A percentile compares a stretch with the other conserved stretches of the same genome.
These are phyloP conservation scores for Alviniconcha marisindica DNA, from an alignment of 1,140 invertebrate genomes.

Conservation along the genomic window DNA sequence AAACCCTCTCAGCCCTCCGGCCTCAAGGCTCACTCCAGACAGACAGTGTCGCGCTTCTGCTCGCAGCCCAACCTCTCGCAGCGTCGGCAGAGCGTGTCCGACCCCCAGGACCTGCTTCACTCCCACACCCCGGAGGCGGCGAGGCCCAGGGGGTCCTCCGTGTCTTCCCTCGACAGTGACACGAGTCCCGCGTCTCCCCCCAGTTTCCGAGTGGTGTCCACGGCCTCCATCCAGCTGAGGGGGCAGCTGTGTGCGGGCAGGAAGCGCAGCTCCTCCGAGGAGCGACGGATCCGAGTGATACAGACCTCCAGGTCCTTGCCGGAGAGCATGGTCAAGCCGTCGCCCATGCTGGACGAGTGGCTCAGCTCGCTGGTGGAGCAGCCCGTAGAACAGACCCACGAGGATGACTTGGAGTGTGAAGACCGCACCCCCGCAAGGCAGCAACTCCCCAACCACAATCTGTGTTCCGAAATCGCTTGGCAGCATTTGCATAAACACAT, in stretches of 20 bases:
- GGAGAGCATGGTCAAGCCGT: background rate
- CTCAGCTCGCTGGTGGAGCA: slow-evolving; percentile 42
- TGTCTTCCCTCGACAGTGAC: background rate
- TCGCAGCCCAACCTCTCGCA: background rate
- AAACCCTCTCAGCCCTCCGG: background rate
- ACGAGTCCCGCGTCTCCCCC: background rate
- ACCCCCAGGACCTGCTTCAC: background rate
- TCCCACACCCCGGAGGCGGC: background rate
- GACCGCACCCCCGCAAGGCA: background rate
- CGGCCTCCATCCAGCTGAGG: slow-evolving; percentile 16
- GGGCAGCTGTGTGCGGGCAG: slow-evolving; percentile 2
- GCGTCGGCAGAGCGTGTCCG: background rate
- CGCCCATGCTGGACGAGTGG: slow-evolving; percentile 44
- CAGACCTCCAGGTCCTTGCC: slow-evolving; percentile 16
- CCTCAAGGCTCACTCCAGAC: background rate
- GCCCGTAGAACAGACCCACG: slow-evolving; percentile 2
- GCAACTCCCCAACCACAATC: background rate
- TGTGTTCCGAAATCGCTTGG: background rate
- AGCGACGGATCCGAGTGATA: slow-evolving; percentile 25
- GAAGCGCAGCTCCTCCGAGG: slow-evolving; percentile 25
- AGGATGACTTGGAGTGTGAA: background rate
- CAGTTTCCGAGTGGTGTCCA: slow-evolving; percentile 8
- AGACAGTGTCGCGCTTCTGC: background rate
- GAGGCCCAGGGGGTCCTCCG: background rate
- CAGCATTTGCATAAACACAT: background rate